Conservation (phyloP, 2,113 vertebrate species). For the Papio anubis region DNA sequence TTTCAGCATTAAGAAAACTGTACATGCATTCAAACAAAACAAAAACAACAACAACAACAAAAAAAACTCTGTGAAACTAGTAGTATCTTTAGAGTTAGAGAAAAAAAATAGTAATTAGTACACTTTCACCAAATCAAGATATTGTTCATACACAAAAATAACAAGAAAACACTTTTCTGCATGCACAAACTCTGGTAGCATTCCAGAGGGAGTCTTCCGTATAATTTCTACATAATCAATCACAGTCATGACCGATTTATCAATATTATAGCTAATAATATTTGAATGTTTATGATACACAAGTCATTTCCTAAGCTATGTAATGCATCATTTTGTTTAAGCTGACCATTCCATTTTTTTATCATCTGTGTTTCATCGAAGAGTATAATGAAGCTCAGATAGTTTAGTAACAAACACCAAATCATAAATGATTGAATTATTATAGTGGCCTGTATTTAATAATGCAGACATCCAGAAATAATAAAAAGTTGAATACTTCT, state of each 20-base stretch:
- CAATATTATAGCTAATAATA: not conserved
- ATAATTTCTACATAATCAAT: not conserved
- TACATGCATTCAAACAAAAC: not conserved
- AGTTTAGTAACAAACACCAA: not conserved
- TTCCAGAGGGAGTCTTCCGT: not conserved
- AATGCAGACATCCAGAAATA: not conserved
- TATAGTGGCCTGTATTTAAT: not conserved
- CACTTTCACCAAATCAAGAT: not conserved
- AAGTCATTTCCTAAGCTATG: not conserved
- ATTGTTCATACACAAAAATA: not conserved
- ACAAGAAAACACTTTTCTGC: not conserved
- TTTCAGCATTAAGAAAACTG: not conserved
- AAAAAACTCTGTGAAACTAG: not conserved
- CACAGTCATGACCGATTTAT: not conserved
- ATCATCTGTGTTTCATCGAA: not conserved
- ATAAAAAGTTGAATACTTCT: not conserved
- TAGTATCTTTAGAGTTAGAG: not conserved
- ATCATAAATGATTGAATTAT: not conserved
- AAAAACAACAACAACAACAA: too few species aligned
- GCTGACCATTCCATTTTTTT: not conserved
- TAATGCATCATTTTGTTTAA: not conserved
- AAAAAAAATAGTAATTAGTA: not conserved
- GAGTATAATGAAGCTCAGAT: not conserved
- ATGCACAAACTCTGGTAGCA: not conserved
- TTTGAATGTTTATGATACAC: not conserved